Percentiles rank a stretch among this genome's conserved stretches.
phyloP scores from a whole-genome alignment of 2,888 invertebrate genomes.

The Julus scanicus region DNA sequence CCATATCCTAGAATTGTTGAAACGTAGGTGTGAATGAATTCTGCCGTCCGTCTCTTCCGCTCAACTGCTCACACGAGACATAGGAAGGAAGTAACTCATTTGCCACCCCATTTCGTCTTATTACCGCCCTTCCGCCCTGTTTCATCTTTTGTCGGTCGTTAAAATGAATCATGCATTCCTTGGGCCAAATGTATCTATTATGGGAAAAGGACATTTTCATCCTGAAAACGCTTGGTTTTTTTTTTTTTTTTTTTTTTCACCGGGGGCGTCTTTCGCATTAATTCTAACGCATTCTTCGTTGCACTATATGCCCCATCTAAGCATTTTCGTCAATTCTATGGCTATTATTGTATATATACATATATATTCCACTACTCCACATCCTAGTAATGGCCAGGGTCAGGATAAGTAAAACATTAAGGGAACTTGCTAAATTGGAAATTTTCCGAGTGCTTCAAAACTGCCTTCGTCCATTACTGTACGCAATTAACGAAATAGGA shows the following conservation, averaged over 20 bases:
- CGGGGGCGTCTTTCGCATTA: background rate
- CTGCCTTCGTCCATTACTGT: background rate
- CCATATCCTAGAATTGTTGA: background rate
- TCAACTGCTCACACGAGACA: background rate
- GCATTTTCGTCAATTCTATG: background rate
- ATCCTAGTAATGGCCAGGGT: conserved; percentile 9
- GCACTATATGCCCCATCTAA: background rate
- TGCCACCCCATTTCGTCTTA: conserved; percentile 33
- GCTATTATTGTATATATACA: too few species aligned
- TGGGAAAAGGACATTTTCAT: background rate
- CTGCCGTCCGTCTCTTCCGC: background rate
- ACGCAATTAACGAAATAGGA: background rate
- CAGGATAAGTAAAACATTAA: background rate
- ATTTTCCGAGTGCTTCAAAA: conserved; percentile 8
- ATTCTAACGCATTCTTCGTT: background rate
- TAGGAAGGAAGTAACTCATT: conserved; percentile 21
- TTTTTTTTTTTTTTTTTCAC: background rate
- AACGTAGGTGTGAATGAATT: background rate
- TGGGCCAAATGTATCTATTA: conserved; percentile 27
- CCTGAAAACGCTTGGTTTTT: too few species aligned
- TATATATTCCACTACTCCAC: background rate
- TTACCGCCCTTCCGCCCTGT: conserved; percentile 5
- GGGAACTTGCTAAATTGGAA: background rate
- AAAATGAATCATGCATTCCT: conserved; percentile 33
- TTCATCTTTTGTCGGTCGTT: conserved; percentile 16